Evolutionary conservation across 2,888 invertebrate genomes (phyloP).

Genomic region (Alloscopus bannaensis): DNA sequence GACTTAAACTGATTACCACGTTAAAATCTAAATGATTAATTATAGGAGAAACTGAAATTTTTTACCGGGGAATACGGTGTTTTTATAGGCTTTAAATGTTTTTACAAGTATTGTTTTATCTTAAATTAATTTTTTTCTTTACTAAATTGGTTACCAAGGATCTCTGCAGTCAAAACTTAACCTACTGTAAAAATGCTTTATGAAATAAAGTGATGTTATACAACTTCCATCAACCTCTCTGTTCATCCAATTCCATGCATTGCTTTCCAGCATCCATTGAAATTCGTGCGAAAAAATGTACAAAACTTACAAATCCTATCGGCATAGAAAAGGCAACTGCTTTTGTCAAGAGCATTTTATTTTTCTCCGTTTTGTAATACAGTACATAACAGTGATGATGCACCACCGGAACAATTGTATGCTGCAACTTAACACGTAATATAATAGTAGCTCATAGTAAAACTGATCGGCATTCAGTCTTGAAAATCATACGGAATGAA

Average conservation of each 20-base stretch:
- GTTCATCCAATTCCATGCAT: no score
- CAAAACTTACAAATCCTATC: no score
- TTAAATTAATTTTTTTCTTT: slow-evolving; percentile 47
- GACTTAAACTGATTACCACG: no score
- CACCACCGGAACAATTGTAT: slow-evolving; percentile 12
- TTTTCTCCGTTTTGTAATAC: no score
- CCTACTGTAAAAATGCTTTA: slow-evolving; percentile 53
- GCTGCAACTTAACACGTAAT: no score
- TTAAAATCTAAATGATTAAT: slow-evolving; percentile 11
- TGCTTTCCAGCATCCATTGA: no score
- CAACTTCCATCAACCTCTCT: slow-evolving; percentile 1
- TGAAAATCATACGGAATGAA: slow-evolving; percentile 20
- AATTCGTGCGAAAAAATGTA: no score
- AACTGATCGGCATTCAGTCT: slow-evolving; percentile 32
- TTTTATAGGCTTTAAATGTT: slow-evolving; percentile 48
- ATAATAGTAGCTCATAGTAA: no score
- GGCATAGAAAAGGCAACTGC: no score
- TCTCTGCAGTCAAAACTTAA: slow-evolving; percentile 46
- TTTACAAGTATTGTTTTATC: slow-evolving; percentile 33
- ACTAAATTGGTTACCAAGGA: slow-evolving; percentile 60
- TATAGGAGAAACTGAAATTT: slow-evolving; percentile 21
- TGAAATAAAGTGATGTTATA: slow-evolving; percentile 47
- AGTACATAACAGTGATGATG: no score
- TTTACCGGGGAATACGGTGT: slow-evolving; percentile 53
- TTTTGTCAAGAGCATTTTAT: no score